Percentiles rank a stretch among this genome's conserved stretches.
Conservation (phyloP, 2,113 vertebrate genomes). For the Psammodynastes pulverulentus region DNA sequence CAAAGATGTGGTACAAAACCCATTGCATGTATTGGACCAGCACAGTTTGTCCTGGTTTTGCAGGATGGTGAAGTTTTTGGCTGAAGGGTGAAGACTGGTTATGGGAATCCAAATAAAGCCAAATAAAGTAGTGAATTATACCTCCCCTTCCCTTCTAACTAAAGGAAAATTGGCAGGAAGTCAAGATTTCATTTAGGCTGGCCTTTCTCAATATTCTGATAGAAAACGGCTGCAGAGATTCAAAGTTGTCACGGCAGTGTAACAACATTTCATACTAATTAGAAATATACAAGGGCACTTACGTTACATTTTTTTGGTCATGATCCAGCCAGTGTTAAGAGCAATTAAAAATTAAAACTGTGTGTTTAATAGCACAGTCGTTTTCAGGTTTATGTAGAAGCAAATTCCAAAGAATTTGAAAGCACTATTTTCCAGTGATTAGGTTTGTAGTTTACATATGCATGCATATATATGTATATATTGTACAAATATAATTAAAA, state of each 20-base stretch:
- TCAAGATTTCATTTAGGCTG: slow-evolving; percentile 10
- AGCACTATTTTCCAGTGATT: not conserved
- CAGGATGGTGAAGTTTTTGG: not conserved
- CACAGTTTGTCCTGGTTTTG: not conserved
- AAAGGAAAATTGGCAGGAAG: slow-evolving; percentile 22
- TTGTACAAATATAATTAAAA: not conserved
- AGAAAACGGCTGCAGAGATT: slow-evolving; percentile 7
- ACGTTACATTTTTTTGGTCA: not conserved
- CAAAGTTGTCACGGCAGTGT: slow-evolving; percentile 11
- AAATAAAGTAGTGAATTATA: slow-evolving; percentile 13
- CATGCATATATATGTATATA: not conserved
- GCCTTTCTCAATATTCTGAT: slow-evolving; percentile 8
- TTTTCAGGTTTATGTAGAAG: not conserved
- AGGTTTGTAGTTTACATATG: not conserved
- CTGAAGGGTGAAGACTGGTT: not conserved
- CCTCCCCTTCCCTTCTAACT: not conserved
- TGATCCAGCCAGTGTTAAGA: not conserved
- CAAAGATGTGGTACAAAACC: not conserved
- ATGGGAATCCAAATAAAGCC: slow-evolving; percentile 1
- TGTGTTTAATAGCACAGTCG: not conserved
- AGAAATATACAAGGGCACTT: not conserved
- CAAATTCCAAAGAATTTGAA: not conserved
- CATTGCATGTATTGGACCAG: not conserved
- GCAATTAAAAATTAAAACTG: not conserved
- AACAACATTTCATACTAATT: slow-evolving; percentile 6